Evolutionary conservation across 2,888 invertebrate species (phyloP).

Genomic region (Sisyra terminalis): DNA sequence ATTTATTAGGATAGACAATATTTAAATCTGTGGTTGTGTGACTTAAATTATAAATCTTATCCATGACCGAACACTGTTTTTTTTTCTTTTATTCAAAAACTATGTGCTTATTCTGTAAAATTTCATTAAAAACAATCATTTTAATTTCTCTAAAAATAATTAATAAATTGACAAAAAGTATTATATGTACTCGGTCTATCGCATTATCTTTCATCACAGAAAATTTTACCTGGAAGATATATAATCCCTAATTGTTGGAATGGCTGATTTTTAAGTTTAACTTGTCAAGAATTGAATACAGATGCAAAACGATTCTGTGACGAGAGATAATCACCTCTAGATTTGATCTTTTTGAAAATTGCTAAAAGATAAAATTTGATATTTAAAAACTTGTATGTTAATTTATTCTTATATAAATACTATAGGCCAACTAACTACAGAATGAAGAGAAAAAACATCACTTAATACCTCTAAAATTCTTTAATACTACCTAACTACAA

Average conservation of each 20-base stretch:
- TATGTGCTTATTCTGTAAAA: neutral
- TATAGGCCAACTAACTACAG: constrained; percentile 23
- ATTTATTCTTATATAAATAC: constrained; percentile 15
- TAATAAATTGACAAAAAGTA: neutral
- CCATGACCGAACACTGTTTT: too few relatives aligned
- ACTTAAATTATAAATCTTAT: too few relatives aligned
- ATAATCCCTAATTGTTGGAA: too few relatives aligned
- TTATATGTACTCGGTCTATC: neutral
- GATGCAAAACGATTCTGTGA: neutral
- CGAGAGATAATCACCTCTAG: neutral
- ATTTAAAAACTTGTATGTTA: neutral
- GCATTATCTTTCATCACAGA: too few relatives aligned
- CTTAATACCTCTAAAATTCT: constrained; percentile 21
- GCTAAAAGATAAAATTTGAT: neutral
- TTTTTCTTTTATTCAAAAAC: neutral
- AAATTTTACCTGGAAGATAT: too few relatives aligned
- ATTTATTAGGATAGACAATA: too few relatives aligned
- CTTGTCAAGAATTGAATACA: too few relatives aligned
- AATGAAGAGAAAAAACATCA: constrained; percentile 16
- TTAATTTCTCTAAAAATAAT: neutral
- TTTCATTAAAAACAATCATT: too few relatives aligned
- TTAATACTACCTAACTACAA: constrained; percentile 24
- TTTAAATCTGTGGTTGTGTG: too few relatives aligned
- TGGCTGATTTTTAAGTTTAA: too few relatives aligned
- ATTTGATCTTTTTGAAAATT: neutral